Evolutionary conservation across 2,888 invertebrate species (phyloP).

Genomic region (Smittia aterrima): DNA sequence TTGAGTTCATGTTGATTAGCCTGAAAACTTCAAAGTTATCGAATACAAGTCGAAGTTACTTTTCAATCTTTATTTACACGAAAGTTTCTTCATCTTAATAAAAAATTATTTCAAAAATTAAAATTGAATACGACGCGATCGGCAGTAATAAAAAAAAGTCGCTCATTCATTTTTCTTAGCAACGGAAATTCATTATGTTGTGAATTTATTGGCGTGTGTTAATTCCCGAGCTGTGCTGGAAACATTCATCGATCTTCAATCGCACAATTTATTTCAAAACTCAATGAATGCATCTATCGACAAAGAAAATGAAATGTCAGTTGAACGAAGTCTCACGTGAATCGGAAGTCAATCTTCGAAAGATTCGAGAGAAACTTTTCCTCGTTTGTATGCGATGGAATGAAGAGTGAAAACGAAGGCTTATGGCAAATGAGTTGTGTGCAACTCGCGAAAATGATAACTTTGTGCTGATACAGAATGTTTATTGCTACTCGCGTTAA

Average conservation of each 20-base stretch:
- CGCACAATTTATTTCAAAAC: background rate
- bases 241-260: background rate
- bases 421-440: conserved; percentile 8
- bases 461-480: background rate
- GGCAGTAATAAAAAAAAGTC: background rate
- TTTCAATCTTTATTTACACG: conserved; percentile 16
- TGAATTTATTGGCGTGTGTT: background rate
- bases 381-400: background rate
- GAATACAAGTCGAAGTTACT: background rate
- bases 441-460: background rate
- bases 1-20: no score
- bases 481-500: background rate
- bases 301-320: conserved; percentile 25
- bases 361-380: conserved; percentile 27
- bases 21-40: background rate
- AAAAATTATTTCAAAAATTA: background rate
- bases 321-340: background rate
- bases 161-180: background rate
- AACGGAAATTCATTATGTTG: conserved; percentile 23
- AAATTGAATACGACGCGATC: background rate
- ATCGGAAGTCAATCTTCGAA: background rate
- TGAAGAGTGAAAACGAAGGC: background rate
- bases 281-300: conserved; percentile 36
- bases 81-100: background rate
- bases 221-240: background rate